Conservation (phyloP, 1,140 invertebrate species). For the Drosophila mojavensis region DNA sequence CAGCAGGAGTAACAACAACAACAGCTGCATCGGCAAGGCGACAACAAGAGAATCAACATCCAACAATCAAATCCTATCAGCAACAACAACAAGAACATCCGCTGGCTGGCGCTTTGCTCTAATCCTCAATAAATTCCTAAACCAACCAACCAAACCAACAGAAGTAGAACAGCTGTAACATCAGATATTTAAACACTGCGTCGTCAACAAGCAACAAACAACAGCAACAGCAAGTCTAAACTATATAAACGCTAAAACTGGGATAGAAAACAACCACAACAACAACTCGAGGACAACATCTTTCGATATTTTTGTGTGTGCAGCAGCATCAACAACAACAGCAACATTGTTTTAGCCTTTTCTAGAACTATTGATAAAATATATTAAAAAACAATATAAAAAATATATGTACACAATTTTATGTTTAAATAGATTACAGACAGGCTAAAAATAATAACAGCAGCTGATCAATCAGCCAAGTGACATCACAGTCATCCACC, state of each 20-base stretch:
- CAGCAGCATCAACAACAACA: slow-evolving; percentile 34
- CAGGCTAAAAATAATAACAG: slow-evolving; percentile 26
- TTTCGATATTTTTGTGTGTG: slow-evolving; percentile 54
- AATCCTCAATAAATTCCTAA: slow-evolving; percentile 13
- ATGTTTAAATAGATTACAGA: slow-evolving; percentile 69
- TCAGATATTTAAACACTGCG: slow-evolving; percentile 30
- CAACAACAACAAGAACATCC: slow-evolving; percentile 5
- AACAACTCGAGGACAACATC: slow-evolving; percentile 34
- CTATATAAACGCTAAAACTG: slow-evolving; percentile 36
- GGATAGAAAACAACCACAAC: slow-evolving; percentile 33
- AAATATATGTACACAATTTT: slow-evolving; percentile 67
- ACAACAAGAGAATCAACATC: slow-evolving; percentile 40
- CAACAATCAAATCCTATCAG: slow-evolving; percentile 22
- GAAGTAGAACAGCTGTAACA: slow-evolving; percentile 32
- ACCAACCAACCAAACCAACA: slow-evolving; percentile 21
- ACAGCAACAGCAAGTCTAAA: slow-evolving; percentile 16
- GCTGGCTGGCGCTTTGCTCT: slow-evolving; percentile 18
- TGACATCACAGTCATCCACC: slow-evolving; percentile 20
- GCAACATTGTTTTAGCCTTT: slow-evolving; percentile 81
- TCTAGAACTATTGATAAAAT: slow-evolving; percentile 83
- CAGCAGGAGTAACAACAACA: slow-evolving; percentile 32
- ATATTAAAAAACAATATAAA: slow-evolving; percentile 68
- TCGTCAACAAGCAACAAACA: slow-evolving; percentile 53
- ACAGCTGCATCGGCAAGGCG: slow-evolving; percentile 46
- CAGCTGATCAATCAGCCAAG: slow-evolving; percentile 29